Base-by-base conservation (phyloP, 92 coral and sea anemone genomes). In the Zoanthus solanderi region DNA sequence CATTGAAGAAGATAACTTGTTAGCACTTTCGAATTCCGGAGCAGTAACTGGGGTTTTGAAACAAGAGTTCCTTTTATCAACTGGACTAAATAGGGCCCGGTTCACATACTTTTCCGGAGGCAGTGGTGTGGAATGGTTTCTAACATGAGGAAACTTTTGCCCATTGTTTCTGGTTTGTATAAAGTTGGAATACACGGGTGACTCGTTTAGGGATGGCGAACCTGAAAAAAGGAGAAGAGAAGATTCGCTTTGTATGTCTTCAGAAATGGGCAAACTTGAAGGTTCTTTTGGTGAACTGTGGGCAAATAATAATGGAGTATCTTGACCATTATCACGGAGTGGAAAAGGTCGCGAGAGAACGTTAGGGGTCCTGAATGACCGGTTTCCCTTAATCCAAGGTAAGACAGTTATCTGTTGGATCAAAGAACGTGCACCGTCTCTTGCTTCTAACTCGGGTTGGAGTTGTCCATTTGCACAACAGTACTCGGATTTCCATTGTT, bases 61-160 rank as follows among this genome's bases (percentile, higher is more conserved):
- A 16, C 44, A 71, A 14, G 85, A 45, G 44, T 29, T 44, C 0
- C 42, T 13, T 32, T 44, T 81, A 46, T 56, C 46, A 6, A 8
- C 50, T 65, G 75, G 14, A 46, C 61, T 81, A 46, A 81, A 81
- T 17, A 81, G 60, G 45, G 66, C 75, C 6, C 85, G 75, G 47
- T 66, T 81, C 6, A 81, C 85, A 46, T 7, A 45, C 66, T 12
- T 15, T 37, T 28, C 32, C 75, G 66, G 46, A 18, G 85, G 85
- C 75, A 81, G 45, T 65, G 85, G 85, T 65, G 85, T 81, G 13
- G 85, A 81, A 68, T 79, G 72, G 30, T 79, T 60, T 16, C 53
- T 45, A 16, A 37, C 34, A 12, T 79, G 32, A 15, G 37, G 61
- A 57, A 57, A 6, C 69, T 6, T 57, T 28, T 31, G n/a, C 46